Evolutionary conservation across 2,113 vertebrate species (phyloP), one percentile per base, ranked within the genome.

Genomic region (Lucifuga dentata): DNA sequence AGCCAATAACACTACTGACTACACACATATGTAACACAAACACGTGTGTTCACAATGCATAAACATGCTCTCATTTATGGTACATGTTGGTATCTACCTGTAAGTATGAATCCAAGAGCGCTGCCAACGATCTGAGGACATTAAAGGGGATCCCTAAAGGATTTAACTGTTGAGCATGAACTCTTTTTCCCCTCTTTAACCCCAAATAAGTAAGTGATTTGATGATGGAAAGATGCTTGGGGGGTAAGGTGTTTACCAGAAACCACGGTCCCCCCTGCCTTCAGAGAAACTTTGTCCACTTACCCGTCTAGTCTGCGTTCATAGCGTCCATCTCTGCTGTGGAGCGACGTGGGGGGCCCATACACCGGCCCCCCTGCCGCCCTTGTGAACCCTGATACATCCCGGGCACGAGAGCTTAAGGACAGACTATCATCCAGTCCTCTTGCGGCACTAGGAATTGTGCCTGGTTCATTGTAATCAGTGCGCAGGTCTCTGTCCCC

Each of bases 301-400:
- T 94, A 94, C 92, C 92, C 92, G 90, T 93, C 92, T 89, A 92
- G 90, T 89, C 92, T 93, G 89, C 93, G 97, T 93, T 99, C 98
- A 98, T 99, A 99, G 94, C 98, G 98, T 97, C 98, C 98, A 94
- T 99, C 98, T 94, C 98, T 97, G 97, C 94, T 95, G 96, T 99
- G 98, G 91, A 98, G 96, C 68, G 98, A 95, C 90, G 96, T 93
- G 46, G 97, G 95, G 80, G 98, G 94, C 38, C 93, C 97, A 70
- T 98, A 99, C 87, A 97, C 92, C 52, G 95, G 91, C 84, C 97
- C 97, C 90, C 95, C 97, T n/a, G 96, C 92, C 94, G 95, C 95
- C 94, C 97, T 95, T 93, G 96, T 96, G 98, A 99, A 99, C 94
- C 96, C 97, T 94, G 97, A 95, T 95, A 98, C 96, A 93, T 99